Conservation (phyloP, 2,113 vertebrate genomes). For the Nyctibius bracteatus region DNA sequence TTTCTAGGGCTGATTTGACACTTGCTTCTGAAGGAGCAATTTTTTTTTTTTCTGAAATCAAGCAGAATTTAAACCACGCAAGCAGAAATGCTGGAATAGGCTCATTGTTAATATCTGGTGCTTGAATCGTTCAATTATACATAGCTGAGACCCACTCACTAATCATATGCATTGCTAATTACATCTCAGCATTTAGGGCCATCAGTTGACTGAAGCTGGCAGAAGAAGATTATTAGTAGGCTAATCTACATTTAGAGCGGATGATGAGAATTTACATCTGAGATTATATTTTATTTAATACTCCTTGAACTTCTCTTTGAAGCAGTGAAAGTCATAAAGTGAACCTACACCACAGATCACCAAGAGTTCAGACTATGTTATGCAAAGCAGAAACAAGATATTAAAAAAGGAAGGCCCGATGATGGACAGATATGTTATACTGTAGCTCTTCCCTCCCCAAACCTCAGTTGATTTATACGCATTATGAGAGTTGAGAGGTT, state of each 20-base stretch:
- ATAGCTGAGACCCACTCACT: background rate
- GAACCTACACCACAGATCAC: background rate
- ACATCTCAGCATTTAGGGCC: constrained; percentile 6
- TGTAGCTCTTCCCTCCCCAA: rapidly evolving
- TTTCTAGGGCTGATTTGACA: background rate
- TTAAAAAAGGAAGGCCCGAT: background rate
- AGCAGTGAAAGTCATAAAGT: background rate
- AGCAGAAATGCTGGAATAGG: background rate
- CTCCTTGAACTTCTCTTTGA: background rate
- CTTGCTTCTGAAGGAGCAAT: background rate
- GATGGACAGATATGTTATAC: background rate
- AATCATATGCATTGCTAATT: constrained; percentile 27
- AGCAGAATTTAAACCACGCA: background rate
- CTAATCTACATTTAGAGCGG: constrained; percentile 45
- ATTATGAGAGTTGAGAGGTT: background rate
- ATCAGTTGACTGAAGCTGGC: background rate
- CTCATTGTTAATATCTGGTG: background rate
- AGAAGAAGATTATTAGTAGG: constrained; percentile 38
- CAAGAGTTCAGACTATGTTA: background rate
- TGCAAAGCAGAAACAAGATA: background rate
- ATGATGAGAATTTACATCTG: constrained; percentile 38
- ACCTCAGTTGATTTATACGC: background rate
- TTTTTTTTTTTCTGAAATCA: background rate
- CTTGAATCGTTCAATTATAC: background rate
- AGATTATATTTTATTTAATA: constrained; percentile 31